phyloP scores from a whole-genome alignment of 2,113 vertebrate species.

The Synodontis membranacea region DNA sequence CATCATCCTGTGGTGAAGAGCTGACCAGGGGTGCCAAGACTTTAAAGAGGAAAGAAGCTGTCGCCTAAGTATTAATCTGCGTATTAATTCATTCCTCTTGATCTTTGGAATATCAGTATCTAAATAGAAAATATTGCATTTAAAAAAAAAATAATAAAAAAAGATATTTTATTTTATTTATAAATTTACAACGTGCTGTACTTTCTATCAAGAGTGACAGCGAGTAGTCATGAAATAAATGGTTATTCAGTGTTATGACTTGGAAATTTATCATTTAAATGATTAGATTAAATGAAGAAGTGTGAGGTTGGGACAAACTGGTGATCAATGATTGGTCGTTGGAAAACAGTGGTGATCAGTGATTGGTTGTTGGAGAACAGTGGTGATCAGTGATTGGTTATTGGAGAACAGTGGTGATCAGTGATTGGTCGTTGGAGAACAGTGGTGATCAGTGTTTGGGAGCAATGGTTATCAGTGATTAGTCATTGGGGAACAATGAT shows the following conservation, averaged over 20 bases:
- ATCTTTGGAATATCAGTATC: neutral
- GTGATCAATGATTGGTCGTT: neutral
- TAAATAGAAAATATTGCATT: neutral
- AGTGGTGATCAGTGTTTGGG: neutral
- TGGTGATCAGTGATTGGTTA: neutral
- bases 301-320: neutral
- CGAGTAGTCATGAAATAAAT: neutral
- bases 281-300: neutral
- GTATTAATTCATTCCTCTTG: neutral
- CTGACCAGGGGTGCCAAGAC: neutral
- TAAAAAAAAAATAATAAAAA: too few species aligned
- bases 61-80: neutral
- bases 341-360: neutral
- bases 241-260: neutral
- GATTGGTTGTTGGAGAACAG: neutral
- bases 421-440: neutral
- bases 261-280: too few species aligned
- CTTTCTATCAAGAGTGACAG: neutral
- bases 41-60: neutral
- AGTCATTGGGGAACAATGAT: neutral
- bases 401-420: neutral
- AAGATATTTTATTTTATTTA: too few species aligned
- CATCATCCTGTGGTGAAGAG: neutral
- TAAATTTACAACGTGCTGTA: neutral
- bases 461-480: neutral